A percentile compares a stretch with the other conserved stretches of the same genome.
phyloP scores from a whole-genome alignment of 2,797 vertebrate genomes.

The Poeciliopsis infans region DNA sequence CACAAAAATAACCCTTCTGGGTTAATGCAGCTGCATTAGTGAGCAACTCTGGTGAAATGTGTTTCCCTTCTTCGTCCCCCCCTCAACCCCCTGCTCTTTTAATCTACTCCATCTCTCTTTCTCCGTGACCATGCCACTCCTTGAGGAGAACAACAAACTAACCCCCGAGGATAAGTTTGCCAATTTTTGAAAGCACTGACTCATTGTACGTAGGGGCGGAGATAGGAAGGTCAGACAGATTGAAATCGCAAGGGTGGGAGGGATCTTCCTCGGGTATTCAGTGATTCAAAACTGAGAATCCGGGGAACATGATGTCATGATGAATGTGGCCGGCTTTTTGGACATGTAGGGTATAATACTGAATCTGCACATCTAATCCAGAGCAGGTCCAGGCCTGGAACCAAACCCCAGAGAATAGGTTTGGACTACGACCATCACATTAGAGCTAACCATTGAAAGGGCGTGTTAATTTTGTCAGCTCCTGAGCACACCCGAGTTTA shows the following conservation, averaged over 20 bases:
- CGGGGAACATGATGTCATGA: constrained; percentile 25
- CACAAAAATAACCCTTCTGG: constrained; percentile 32
- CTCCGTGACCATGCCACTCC: constrained; percentile 46
- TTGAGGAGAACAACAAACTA: constrained; percentile 26
- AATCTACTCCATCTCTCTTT: constrained; percentile 35
- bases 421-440: constrained; percentile 14
- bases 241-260: constrained; percentile 10
- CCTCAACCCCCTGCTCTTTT: constrained; percentile 11
- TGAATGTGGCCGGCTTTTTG: constrained; percentile 15
- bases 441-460: neutral
- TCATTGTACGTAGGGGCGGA: constrained; percentile 36
- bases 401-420: constrained; percentile 4
- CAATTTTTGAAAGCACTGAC: constrained; percentile 41
- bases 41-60: constrained; percentile 39
- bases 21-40: constrained; percentile 47
- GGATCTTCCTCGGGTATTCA: constrained; percentile 21
- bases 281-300: constrained; percentile 32
- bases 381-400: constrained; percentile 4
- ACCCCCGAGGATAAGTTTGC: constrained; percentile 53
- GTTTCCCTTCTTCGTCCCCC: constrained; percentile 21
- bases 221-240: constrained; percentile 7
- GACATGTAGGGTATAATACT: constrained; percentile 15
- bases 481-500: neutral
- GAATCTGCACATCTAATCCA: constrained; percentile 29
- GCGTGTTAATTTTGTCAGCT: neutral